phyloP scores from a whole-genome alignment of 2,888 invertebrate species.

The Pandemis corylana region DNA sequence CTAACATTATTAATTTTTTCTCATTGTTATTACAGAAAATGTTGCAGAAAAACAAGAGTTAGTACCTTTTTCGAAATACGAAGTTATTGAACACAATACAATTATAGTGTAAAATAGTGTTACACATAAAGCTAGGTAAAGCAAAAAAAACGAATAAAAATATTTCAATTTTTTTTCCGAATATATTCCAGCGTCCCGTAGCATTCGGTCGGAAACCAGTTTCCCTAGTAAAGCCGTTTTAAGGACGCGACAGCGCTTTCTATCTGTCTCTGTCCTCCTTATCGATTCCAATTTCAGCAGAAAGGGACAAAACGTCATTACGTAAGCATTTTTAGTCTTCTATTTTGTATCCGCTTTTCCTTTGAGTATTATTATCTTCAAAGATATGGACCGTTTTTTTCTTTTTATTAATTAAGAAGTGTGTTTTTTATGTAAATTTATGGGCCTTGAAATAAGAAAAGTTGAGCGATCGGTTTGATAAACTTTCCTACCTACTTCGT shows the following conservation, averaged over 20 bases:
- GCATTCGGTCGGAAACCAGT: constrained; percentile 76
- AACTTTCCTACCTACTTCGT: neutral
- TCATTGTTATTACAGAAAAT: no score
- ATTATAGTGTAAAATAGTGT: no score
- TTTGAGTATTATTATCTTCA: constrained; percentile 30
- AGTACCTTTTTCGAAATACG: no score
- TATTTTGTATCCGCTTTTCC: constrained; percentile 48
- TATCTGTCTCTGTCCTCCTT: constrained; percentile 69
- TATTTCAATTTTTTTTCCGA: constrained; percentile 6
- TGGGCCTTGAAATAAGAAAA: constrained; percentile 5
- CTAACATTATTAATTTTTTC: no score
- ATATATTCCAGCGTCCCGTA: constrained; percentile 67
- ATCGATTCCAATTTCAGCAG: constrained; percentile 47
- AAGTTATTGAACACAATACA: constrained; percentile 22
- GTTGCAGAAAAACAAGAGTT: no score
- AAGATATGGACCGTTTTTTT: constrained; percentile 20
- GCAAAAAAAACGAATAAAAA: neutral
- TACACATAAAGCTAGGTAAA: neutral
- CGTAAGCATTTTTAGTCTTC: constrained; percentile 52
- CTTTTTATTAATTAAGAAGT: constrained; percentile 30
- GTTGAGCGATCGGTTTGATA: constrained; percentile 5
- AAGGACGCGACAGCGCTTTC: constrained; percentile 70
- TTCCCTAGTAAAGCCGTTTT: constrained; percentile 75
- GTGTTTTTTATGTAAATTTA: constrained; percentile 18
- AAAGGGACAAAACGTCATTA: constrained; percentile 61